Conservation (phyloP, 2,888 invertebrate species). For the Conistra vaccinii region DNA sequence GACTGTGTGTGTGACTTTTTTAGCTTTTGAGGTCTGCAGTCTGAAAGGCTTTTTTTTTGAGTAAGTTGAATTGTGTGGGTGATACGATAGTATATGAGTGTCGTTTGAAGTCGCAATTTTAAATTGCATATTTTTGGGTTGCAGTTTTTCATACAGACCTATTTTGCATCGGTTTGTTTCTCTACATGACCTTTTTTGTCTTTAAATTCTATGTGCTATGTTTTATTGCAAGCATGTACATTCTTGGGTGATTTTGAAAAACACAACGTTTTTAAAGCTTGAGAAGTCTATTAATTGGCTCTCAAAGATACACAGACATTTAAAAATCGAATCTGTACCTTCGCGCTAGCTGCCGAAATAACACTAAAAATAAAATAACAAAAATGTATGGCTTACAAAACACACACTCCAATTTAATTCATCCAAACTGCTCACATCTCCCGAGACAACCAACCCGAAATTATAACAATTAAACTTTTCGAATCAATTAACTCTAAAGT, state of each 20-base stretch:
- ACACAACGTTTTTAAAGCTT: not conserved
- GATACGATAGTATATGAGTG: not conserved
- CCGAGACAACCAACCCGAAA: constrained; percentile 21
- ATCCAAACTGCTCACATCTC: constrained; percentile 22
- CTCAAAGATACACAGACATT: not conserved
- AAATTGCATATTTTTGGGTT: not conserved
- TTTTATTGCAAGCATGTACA: not conserved
- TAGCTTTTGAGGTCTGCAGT: constrained; percentile 42
- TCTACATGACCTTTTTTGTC: not conserved
- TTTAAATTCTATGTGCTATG: not conserved
- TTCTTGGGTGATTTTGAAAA: not conserved
- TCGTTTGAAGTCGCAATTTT: not conserved
- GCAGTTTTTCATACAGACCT: too few species aligned
- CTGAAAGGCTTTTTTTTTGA: not conserved
- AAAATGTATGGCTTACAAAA: not conserved
- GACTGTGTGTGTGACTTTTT: constrained; percentile 33
- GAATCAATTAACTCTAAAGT: constrained; percentile 58
- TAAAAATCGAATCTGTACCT: not conserved
- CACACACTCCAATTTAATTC: not conserved
- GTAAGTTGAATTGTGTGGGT: not conserved
- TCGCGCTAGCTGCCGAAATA: not conserved
- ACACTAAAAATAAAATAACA: not conserved
- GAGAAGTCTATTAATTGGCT: not conserved
- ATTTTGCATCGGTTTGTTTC: not conserved
- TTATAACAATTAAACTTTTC: constrained; percentile 55